Evolutionary conservation across 2,113 vertebrate species (phyloP).

Genomic region (Megaceryle torquata): DNA sequence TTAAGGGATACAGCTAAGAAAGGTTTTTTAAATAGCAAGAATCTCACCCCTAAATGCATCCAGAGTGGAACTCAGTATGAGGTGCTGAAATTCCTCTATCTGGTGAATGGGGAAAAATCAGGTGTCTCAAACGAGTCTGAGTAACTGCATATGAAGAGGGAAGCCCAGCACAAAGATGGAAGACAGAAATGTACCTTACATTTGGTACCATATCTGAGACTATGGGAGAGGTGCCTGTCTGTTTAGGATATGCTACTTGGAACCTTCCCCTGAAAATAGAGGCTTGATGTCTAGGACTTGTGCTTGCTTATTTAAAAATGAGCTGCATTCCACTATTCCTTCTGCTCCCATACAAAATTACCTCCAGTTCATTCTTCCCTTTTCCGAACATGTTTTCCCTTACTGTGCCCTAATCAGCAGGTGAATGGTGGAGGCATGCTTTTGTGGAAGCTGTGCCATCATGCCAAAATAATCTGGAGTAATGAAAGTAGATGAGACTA

Average conservation of each 20-base stretch:
- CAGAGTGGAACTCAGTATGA: not conserved
- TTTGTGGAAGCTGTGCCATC: not conserved
- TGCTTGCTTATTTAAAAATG: not conserved
- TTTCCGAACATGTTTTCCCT: not conserved
- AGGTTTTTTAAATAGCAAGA: not conserved
- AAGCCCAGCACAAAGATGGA: not conserved
- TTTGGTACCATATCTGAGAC: not conserved
- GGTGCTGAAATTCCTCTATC: not conserved
- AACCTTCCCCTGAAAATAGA: not conserved
- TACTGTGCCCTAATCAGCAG: not conserved
- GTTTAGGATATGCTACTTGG: not conserved
- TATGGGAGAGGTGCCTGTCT: not conserved
- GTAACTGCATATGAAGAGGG: not conserved
- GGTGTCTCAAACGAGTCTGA: not conserved
- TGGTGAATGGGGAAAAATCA: not conserved
- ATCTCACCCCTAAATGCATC: not conserved
- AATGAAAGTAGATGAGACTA: not conserved
- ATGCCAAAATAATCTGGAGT: not conserved
- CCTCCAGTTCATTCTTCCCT: not conserved
- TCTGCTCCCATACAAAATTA: not conserved
- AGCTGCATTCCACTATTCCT: not conserved
- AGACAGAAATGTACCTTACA: not conserved
- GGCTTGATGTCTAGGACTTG: not conserved
- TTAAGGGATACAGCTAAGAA: not conserved
- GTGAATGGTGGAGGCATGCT: not conserved